phyloP scores from a whole-genome alignment of 2,888 invertebrate genomes.

The Eutolmus rufibarbis region DNA sequence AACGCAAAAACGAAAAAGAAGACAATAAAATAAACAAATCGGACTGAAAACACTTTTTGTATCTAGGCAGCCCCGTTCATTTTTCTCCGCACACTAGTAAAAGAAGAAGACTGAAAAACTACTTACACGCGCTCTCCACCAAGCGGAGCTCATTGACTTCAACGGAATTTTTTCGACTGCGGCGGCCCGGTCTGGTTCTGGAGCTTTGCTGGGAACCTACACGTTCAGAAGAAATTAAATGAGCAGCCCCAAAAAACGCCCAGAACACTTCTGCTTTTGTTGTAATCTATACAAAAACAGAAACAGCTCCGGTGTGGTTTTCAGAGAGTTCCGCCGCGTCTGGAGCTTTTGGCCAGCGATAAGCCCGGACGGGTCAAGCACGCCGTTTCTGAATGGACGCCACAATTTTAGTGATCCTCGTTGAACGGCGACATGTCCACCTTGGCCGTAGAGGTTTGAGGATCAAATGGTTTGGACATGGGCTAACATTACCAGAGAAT shows the following conservation, averaged over 20 bases:
- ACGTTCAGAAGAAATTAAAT: background rate
- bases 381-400: background rate
- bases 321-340: background rate
- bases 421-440: background rate
- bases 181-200: background rate
- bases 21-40: constrained; percentile 1
- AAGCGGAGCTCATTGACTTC: constrained; percentile 25
- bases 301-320: background rate
- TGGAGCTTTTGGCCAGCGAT: background rate
- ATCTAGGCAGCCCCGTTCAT: background rate
- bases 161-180: constrained; percentile 15
- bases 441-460: background rate
- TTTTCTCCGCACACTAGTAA: background rate
- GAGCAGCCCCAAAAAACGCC: background rate
- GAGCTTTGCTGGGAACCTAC: background rate
- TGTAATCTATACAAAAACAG: background rate
- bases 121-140: constrained; percentile 4
- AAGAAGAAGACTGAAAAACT: constrained; percentile 1
- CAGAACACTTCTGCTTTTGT: constrained; percentile 6
- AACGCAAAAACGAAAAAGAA: background rate
- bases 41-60: constrained; percentile 8
- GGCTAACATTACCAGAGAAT: too few relatives aligned
- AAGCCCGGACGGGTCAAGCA: background rate
- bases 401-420: background rate
- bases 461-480: background rate